phyloP scores from a whole-genome alignment of 1,140 invertebrate species.

The Drosophila ogumai region DNA sequence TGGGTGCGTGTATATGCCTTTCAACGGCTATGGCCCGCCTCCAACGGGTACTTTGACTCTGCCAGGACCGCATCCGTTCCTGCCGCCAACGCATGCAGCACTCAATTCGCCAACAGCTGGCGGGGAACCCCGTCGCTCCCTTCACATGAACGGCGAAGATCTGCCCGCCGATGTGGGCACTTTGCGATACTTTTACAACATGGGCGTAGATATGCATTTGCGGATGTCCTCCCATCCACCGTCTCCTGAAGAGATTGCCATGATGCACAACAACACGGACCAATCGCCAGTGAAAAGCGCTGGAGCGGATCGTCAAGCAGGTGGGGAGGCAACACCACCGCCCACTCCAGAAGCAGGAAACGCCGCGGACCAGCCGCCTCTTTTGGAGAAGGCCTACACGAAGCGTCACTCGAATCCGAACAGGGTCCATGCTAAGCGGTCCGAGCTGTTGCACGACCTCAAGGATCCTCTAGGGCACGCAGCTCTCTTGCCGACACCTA shows the following conservation, averaged over 20 bases:
- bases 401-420: conserved; percentile 27
- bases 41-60: conserved; percentile 7
- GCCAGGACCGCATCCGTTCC: conserved; percentile 17
- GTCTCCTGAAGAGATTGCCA: conserved; percentile 39
- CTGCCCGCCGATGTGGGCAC: conserved; percentile 88
- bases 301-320: conserved; percentile 2
- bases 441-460: conserved; percentile 52
- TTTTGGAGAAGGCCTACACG: not conserved
- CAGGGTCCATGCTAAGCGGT: conserved; percentile 55
- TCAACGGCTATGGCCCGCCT: conserved; percentile 35
- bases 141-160: conserved; percentile 86
- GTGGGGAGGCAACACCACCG: conserved; percentile 43
- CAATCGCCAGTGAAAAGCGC: conserved; percentile 16
- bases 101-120: conserved; percentile 6
- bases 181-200: conserved; percentile 88
- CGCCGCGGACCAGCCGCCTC: not conserved
- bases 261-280: conserved; percentile 56
- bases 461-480: conserved; percentile 36
- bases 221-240: conserved; percentile 39
- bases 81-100: conserved; percentile 12
- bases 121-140: conserved; percentile 71
- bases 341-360: conserved; percentile 45
- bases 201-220: conserved; percentile 87
- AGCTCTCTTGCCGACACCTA: conserved; percentile 47
- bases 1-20: conserved; percentile 58